Evolutionary conservation across 2,888 invertebrate species (phyloP), one percentile per base, ranked within the genome.

Genomic region (Andrena hattorfiana): DNA sequence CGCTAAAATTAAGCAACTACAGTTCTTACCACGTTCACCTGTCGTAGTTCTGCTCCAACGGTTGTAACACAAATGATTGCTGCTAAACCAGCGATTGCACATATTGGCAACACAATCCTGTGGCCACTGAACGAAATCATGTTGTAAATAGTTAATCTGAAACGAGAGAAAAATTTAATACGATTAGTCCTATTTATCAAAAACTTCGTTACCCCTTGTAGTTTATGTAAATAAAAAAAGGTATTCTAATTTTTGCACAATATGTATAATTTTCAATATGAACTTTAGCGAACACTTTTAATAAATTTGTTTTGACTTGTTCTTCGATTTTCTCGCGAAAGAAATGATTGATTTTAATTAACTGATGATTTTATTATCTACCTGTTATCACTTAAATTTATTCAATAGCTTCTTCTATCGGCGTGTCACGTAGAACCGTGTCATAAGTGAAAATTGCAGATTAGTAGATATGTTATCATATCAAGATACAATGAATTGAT

Each of bases 21-120:
- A 16, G 26, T 42, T 82, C 90, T 90, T 84, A 91, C 91, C 80
- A 90, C 90, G 42, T 72, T 87, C 48, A 91, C 83, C 62, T 86
- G 77, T 63, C 74, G 78, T 20, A 90, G 71, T 51, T 91, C 84
- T 30, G 82, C 70, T 32, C 72, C 51, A 10, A 32, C 66, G 26
- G 35, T 13, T 8, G 60, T 26, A 8, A 69, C 54, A 26, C 59
- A 59, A 64, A 85, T 54, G 32, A 76, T 6, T 16, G 28, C 59
- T 13, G 54, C 66, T 20, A 83, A 51, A 64, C 66, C 42, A 16
- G 77, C 28, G 23, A 79, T 20, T 49, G 20, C 13, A 71, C 6
- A 64, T n/a, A 87, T 77, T 10, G 23, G 54, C 13, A 68, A 26
- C 26, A 20, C 28, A 28, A 30, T 62, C 30, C 7, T 51, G 0